Evolutionary conservation across 2,888 invertebrate genomes (phyloP).

Genomic region (Cerastis leucographa): DNA sequence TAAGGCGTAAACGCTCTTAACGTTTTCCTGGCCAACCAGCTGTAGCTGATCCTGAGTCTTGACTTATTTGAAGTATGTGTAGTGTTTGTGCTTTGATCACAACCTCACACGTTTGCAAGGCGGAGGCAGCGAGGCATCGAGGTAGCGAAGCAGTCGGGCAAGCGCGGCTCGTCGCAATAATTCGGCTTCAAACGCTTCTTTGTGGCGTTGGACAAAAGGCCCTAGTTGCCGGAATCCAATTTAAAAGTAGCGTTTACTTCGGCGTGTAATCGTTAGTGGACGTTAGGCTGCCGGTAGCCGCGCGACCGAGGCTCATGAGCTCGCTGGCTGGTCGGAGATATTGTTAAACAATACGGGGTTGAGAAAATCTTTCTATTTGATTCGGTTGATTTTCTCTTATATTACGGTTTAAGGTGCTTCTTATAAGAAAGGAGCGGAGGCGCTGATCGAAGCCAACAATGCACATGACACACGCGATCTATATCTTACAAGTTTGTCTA

Average conservation of each 20-base stretch:
- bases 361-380: conserved; percentile 14
- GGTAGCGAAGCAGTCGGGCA: conserved; percentile 10
- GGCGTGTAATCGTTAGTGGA: conserved; percentile 76
- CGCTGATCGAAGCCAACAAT: neutral
- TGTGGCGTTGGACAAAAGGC: conserved; percentile 70
- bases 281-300: conserved; percentile 56
- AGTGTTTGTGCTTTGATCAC: neutral
- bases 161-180: conserved; percentile 42
- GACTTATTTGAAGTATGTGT: conserved; percentile 5
- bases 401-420: neutral
- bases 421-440: neutral
- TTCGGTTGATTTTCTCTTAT: neutral
- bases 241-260: conserved; percentile 80
- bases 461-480: neutral
- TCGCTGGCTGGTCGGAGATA: neutral
- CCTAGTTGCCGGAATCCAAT: conserved; percentile 78
- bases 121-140: conserved; percentile 5
- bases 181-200: conserved; percentile 62
- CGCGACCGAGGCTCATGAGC: conserved; percentile 1
- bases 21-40: neutral
- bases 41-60: neutral
- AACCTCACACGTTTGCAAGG: neutral
- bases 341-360: neutral
- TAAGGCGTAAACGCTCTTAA: neutral
- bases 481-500: neutral